Conservation (phyloP, 2,113 vertebrate genomes). For the Zosterops pallidus region DNA sequence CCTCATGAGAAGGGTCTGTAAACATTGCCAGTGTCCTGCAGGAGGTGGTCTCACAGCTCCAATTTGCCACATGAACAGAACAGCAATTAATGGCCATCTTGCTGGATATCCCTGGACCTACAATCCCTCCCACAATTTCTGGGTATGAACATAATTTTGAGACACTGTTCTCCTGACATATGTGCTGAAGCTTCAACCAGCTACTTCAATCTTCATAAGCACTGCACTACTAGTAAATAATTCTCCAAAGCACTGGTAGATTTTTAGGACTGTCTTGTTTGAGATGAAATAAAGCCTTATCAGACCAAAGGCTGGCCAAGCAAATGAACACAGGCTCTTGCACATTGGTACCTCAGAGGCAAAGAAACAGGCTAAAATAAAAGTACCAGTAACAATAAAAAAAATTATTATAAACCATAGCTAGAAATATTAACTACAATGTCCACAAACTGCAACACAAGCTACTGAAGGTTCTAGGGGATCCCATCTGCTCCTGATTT, state of each 20-base stretch:
- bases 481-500: constrained; percentile 33
- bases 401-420: neutral
- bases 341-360: neutral
- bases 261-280: neutral
- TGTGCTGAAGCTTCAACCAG: neutral
- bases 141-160: neutral
- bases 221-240: neutral
- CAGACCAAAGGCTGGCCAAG: neutral
- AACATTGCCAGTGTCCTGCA: neutral
- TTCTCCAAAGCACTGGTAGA: neutral
- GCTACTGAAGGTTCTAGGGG: neutral
- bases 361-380: neutral
- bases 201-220: neutral
- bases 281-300: neutral
- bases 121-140: neutral
- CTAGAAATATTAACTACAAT: neutral
- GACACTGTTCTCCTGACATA: neutral
- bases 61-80: neutral
- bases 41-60: neutral
- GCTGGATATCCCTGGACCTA: neutral
- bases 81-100: neutral
- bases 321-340: neutral
- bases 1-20: neutral
- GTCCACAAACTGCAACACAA: neutral
- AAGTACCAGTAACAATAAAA: neutral